Conservation (phyloP, 2,797 vertebrate genomes). For the Sebastolobus alascanus region DNA sequence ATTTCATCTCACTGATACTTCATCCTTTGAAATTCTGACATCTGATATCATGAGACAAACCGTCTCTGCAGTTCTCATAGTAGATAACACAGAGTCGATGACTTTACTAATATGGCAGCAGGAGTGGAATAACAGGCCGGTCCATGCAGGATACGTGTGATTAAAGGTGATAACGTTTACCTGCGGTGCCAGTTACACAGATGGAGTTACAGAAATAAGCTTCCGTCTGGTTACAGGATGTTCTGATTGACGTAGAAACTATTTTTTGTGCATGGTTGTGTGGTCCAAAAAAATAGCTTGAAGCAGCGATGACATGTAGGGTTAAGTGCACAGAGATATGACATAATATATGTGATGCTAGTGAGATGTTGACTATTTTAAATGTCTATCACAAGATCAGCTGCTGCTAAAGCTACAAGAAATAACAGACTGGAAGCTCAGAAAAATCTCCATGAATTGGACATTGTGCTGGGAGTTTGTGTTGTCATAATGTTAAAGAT, state of each 20-base stretch:
- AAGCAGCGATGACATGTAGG: background rate
- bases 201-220: slow-evolving; percentile 51
- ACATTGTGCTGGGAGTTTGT: background rate
- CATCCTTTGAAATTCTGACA: background rate
- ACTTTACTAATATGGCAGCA: slow-evolving; percentile 12
- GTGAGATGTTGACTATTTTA: background rate
- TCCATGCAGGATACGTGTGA: slow-evolving; percentile 40
- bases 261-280: slow-evolving; percentile 7
- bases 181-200: slow-evolving; percentile 49
- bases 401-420: background rate
- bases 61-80: slow-evolving; percentile 6
- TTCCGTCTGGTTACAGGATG: slow-evolving; percentile 35
- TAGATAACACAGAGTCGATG: slow-evolving; percentile 2
- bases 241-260: slow-evolving; percentile 9
- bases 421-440: background rate
- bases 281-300: background rate
- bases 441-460: too few species aligned
- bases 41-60: slow-evolving; percentile 13
- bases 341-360: background rate
- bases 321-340: background rate
- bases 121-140: slow-evolving; percentile 43
- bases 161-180: slow-evolving; percentile 54
- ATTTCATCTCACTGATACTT: background rate
- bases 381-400: background rate
- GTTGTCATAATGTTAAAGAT: background rate